Evolutionary conservation across 2,113 vertebrate genomes (phyloP), one percentile per base, ranked within the genome.

Genomic region (Thunnus maccoyii): DNA sequence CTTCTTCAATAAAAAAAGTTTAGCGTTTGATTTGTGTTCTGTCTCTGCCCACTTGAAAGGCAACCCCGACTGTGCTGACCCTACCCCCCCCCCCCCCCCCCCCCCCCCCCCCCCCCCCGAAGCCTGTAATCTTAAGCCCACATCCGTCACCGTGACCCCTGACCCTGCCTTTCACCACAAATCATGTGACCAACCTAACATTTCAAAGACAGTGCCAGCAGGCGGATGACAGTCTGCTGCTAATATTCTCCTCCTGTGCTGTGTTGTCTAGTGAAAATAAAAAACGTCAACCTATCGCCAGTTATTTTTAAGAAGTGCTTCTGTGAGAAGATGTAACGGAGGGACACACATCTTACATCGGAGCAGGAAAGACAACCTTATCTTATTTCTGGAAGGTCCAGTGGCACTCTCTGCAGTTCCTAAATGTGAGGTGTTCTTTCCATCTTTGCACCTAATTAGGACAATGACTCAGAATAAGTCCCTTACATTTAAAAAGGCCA

Each of bases 121-220:
- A 82, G 80, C 76, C 64, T 74, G 70, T 84, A 88, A 92, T 91
- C 76, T 86, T 82, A 78, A 84, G 41, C 75, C 57, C 75, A 81
- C 87, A 86, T 87, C 80, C 75, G 64, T 85, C 78, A 77, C 61
- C 32, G 9, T 80, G 89, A 93, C 87, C 88, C 64, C 66, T 83
- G 85, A 93, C 81, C 76, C 75, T 32, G 55, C 71, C 70, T 87
- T 84, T 90, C 65, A 77, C 72, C 32, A 22, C 77, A 69, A 90
- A 86, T 86, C 87, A 88, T 87, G 72, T 92, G 91, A 88, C 70
- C 80, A 80, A 76, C 60, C 66, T 67, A 80, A 84, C 57, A 46
- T 65, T 86, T 89, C 20, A 80, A 74, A 85, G 73, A 73, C 71
- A 27, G 30, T 12, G 27, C 4, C 25, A 58, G 72, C 52, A 68